Percentiles rank a stretch among this genome's conserved stretches.
These are phyloP conservation scores for Adrianichthys oophorus DNA, from an alignment of 2,797 vertebrate genomes.

Conservation along the genomic window DNA sequence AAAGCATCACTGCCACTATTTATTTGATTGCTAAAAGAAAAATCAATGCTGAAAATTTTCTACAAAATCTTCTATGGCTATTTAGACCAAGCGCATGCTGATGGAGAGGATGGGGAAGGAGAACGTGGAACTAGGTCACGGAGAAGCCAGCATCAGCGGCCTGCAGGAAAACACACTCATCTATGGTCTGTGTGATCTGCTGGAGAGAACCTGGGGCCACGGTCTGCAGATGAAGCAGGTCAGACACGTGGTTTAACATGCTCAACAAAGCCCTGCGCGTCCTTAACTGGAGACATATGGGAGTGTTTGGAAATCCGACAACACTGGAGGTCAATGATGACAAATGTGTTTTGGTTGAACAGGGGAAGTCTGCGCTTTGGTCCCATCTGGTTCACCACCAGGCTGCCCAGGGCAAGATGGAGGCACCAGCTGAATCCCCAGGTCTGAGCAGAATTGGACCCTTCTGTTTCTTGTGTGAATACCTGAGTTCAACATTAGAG, in stretches of 20 bases:
- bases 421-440: conserved; percentile 82
- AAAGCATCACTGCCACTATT: background rate
- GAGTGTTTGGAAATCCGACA: conserved; percentile 4
- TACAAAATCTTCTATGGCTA: background rate
- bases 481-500: background rate
- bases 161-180: conserved; percentile 96
- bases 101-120: conserved; percentile 97
- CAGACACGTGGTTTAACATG: conserved; percentile 24
- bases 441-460: conserved; percentile 70
- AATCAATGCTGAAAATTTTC: background rate
- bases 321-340: conserved; percentile 8
- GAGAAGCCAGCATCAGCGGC: conserved; percentile 92
- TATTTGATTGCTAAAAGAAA: background rate
- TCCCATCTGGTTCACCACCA: conserved; percentile 96
- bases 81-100: conserved; percentile 95
- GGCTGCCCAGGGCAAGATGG: conserved; percentile 86
- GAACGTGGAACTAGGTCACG: conserved; percentile 91
- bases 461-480: conserved; percentile 5
- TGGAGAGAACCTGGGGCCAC: conserved; percentile 98
- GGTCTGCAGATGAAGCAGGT: conserved; percentile 97
- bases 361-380: conserved; percentile 98
- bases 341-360: conserved; percentile 29
- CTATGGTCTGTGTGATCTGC: conserved; percentile 92
- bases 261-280: background rate
- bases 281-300: conserved; percentile 4